A percentile compares a stretch with the other conserved stretches of the same genome.
These are phyloP conservation scores for Tragelaphus scriptus DNA, from an alignment of 2,113 vertebrate genomes.

Conservation along the genomic window DNA sequence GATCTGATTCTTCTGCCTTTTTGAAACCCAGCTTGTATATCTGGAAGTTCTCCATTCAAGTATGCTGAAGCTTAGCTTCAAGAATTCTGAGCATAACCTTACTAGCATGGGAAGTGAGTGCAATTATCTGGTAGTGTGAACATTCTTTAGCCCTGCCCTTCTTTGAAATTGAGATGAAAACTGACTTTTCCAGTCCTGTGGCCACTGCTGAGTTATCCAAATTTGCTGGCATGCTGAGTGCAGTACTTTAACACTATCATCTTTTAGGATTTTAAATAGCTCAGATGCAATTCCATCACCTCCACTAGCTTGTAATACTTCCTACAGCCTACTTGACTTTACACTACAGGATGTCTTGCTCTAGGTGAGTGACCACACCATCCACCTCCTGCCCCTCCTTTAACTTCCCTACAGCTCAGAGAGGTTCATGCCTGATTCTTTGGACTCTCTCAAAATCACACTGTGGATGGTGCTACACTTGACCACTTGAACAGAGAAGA, in stretches of 20 bases:
- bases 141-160: neutral
- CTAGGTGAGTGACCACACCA: neutral
- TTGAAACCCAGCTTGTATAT: neutral
- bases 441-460: neutral
- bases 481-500: neutral
- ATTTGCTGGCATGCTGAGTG: neutral
- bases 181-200: neutral
- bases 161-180: neutral
- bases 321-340: neutral
- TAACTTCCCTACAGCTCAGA: neutral
- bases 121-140: neutral
- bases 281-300: neutral
- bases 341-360: neutral
- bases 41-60: neutral
- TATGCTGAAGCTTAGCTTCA: neutral
- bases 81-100: neutral
- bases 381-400: neutral
- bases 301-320: neutral
- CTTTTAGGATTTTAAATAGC: neutral
- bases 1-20: neutral
- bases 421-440: neutral
- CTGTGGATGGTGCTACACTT: too few species aligned
- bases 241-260: neutral
- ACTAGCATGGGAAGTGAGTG: neutral
- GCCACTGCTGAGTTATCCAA: neutral